phyloP scores from a whole-genome alignment of 2,888 invertebrate genomes.

The Endomychus coccineus region DNA sequence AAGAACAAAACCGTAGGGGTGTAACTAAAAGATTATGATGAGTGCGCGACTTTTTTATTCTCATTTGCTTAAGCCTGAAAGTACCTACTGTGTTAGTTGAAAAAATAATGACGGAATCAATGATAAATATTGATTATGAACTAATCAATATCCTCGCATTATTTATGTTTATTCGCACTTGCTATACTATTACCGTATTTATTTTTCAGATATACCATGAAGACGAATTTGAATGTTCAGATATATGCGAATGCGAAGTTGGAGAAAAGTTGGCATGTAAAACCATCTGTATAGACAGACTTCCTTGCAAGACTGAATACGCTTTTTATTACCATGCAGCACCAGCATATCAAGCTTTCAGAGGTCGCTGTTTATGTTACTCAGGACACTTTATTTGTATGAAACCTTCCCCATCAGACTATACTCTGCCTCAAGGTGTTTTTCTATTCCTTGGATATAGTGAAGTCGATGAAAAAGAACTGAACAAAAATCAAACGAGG shows the following conservation, averaged over 20 bases:
- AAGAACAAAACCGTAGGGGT: no score
- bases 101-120: no score
- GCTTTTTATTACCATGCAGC: conserved; percentile 88
- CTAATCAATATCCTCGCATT: no score
- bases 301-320: conserved; percentile 79
- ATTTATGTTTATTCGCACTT: no score
- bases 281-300: conserved; percentile 80
- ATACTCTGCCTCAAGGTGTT: conserved; percentile 74
- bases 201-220: conserved; percentile 69
- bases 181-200: no score
- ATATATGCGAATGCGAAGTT: conserved; percentile 78
- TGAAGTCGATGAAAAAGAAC: conserved; percentile 72
- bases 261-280: conserved; percentile 75
- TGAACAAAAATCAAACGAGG: conserved; percentile 74
- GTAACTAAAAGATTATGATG: no score
- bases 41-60: no score
- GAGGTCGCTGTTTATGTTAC: conserved; percentile 85
- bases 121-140: no score
- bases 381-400: conserved; percentile 88
- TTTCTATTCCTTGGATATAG: conserved; percentile 86
- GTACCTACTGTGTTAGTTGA: no score
- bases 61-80: no score
- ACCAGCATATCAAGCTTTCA: conserved; percentile 82
- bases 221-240: conserved; percentile 84
- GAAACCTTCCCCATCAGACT: conserved; percentile 72